Evolutionary conservation across 2,888 invertebrate genomes (phyloP).

Genomic region (Leucophenga maculata): DNA sequence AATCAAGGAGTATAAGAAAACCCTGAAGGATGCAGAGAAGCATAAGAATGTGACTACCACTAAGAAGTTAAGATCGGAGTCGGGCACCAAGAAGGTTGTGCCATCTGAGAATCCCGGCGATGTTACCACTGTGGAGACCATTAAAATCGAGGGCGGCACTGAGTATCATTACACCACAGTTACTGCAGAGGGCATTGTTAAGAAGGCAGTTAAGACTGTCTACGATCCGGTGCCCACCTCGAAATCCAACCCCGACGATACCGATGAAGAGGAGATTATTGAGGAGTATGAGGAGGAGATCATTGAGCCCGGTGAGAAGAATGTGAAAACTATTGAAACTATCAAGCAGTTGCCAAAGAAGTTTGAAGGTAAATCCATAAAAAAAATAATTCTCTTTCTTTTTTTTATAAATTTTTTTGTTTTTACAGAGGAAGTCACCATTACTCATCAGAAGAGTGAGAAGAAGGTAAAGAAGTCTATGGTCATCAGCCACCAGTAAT

Average conservation of each 20-base stretch:
- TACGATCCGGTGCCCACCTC: slow-evolving; percentile 68
- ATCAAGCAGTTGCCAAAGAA: slow-evolving; percentile 67
- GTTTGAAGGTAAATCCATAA: slow-evolving; percentile 59
- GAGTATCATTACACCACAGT: slow-evolving; percentile 71
- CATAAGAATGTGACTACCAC: slow-evolving; percentile 70
- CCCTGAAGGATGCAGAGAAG: slow-evolving; percentile 71
- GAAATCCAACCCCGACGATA: slow-evolving; percentile 61
- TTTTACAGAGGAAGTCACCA: slow-evolving; percentile 66
- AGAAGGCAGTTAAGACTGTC: slow-evolving; percentile 70
- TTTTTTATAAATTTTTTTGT: not conserved
- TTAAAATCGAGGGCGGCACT: slow-evolving; percentile 70
- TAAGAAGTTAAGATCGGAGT: slow-evolving; percentile 68
- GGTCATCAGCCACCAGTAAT: slow-evolving; percentile 68
- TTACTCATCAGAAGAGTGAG: slow-evolving; percentile 68
- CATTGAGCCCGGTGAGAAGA: slow-evolving; percentile 71
- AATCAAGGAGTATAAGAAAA: slow-evolving; percentile 68
- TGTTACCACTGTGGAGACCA: slow-evolving; percentile 71
- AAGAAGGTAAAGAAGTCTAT: slow-evolving; percentile 69
- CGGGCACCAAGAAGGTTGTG: slow-evolving; percentile 70
- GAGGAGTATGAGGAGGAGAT: slow-evolving; percentile 72
- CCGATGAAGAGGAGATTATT: slow-evolving; percentile 70
- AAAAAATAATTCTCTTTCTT: not conserved
- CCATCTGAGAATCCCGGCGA: slow-evolving; percentile 71
- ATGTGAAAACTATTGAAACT: slow-evolving; percentile 68
- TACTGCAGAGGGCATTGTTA: slow-evolving; percentile 70